Conservation (phyloP, 2,113 vertebrate species). For the Antigone vipio region DNA sequence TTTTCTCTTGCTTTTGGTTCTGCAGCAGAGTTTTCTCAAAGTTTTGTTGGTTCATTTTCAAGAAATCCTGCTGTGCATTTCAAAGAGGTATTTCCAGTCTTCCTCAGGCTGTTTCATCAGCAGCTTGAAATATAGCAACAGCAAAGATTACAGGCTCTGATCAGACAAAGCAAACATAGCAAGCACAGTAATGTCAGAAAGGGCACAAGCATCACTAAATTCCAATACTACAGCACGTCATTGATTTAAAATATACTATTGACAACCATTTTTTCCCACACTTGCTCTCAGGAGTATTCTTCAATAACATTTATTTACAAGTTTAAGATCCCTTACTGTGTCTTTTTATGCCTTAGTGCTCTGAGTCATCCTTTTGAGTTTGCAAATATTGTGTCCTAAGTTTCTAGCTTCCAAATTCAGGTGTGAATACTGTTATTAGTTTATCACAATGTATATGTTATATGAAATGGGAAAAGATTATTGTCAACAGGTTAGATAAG, state of each 20-base stretch:
- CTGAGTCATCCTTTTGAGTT: not conserved
- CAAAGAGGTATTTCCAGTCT: not conserved
- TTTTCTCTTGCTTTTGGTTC: not conserved
- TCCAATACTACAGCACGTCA: not conserved
- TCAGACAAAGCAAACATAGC: not conserved
- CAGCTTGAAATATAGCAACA: not conserved
- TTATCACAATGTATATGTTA: not conserved
- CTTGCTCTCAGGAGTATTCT: not conserved
- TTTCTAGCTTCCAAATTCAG: not conserved
- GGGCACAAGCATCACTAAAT: not conserved
- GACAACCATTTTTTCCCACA: not conserved
- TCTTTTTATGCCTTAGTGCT: not conserved
- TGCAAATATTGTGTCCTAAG: not conserved
- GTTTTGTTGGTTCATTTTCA: not conserved
- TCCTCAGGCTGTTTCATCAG: not conserved
- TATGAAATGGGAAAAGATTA: not conserved
- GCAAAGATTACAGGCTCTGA: not conserved
- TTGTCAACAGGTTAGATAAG: not conserved
- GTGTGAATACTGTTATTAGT: not conserved
- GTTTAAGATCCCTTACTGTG: not conserved
- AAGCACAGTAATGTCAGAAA: not conserved
- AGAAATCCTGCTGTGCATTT: not conserved
- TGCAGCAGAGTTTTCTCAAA: not conserved
- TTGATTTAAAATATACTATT: not conserved
- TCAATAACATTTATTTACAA: not conserved